phyloP scores from a whole-genome alignment of 1,140 invertebrate species.

The Trichonephila inaurata region DNA sequence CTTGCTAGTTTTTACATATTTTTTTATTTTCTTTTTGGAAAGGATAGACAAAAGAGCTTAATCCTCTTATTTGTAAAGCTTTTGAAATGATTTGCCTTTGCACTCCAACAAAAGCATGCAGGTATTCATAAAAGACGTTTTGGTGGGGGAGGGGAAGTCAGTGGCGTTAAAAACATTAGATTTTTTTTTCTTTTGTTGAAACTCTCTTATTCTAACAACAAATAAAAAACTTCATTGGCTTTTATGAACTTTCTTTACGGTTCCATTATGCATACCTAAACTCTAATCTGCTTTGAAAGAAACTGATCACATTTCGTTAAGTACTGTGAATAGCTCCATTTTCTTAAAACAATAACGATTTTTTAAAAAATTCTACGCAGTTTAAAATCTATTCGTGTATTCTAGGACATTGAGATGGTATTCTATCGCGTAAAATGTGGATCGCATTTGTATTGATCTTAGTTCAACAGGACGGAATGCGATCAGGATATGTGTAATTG shows the following conservation, averaged over 20 bases:
- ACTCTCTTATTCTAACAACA: background rate
- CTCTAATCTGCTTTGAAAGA: background rate
- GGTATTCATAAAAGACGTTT: background rate
- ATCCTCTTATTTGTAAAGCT: slow-evolving; percentile 35
- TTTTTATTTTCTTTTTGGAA: background rate
- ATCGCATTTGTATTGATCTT: background rate
- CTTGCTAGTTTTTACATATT: background rate
- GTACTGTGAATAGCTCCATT: background rate
- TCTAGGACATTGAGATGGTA: background rate
- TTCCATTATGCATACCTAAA: background rate
- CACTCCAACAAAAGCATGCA: background rate
- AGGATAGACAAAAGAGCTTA: background rate
- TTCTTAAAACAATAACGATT: background rate
- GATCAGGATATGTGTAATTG: background rate
- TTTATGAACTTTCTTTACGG: background rate
- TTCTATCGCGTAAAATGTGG: no score
- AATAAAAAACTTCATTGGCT: background rate
- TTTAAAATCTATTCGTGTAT: background rate
- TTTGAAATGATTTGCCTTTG: slow-evolving; percentile 28
- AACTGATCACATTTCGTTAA: background rate
- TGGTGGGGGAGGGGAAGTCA: background rate
- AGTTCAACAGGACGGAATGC: background rate
- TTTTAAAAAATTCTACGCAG: background rate
- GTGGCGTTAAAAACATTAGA: background rate
- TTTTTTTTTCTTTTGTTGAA: background rate